Base-by-base conservation (phyloP, 1,140 invertebrate genomes). In the Magallana angulata region DNA sequence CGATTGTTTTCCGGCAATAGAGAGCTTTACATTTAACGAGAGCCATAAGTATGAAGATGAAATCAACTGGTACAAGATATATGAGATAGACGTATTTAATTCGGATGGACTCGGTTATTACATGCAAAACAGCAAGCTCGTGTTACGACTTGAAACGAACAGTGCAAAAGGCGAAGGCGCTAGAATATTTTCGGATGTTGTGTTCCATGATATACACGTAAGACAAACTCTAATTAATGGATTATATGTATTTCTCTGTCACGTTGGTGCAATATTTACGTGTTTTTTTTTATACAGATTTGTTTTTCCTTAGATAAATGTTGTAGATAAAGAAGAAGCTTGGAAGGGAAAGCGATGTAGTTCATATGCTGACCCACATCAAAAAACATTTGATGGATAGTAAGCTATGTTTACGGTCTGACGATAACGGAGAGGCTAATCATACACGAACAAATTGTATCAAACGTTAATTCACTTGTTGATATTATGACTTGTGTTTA, bases 271-370 rank as follows among this genome's bases (percentile, higher is more conserved):
- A n/a, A n/a, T n/a, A n/a, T n/a, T n/a, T n/a, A n/a, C n/a, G n/a
- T n/a, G n/a, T n/a, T n/a, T n/a, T n/a, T n/a, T n/a, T n/a, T n/a
- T n/a, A n/a, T n/a, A n/a, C n/a, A n/a, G n/a, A n/a, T n/a, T n/a
- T n/a, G n/a, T n/a, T n/a, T n/a, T n/a, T n/a, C n/a, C n/a, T n/a
- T n/a, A 71, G 68, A 30, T 71, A 18, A 71, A 36, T 18, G 18
- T 71, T 11, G 36, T 71, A 30, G 68, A 71, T 4, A 11, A 8
- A 7, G 6, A 71, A 30, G 12, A 71, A 0, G 24, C 9, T 8
- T 71, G 68, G 68, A 71, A 71, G 18, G 68, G 68, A 71, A 71
- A 71, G 18, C 68, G 68, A 7, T 71, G 68, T 11, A 71, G 68
- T 30, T 71, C 68, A 6, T 71, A 71, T 7, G 18, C 18, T 0